These are phyloP conservation scores for Geotrupes spiniger DNA, from an alignment of 2,888 invertebrate genomes.

Conservation along the genomic window DNA sequence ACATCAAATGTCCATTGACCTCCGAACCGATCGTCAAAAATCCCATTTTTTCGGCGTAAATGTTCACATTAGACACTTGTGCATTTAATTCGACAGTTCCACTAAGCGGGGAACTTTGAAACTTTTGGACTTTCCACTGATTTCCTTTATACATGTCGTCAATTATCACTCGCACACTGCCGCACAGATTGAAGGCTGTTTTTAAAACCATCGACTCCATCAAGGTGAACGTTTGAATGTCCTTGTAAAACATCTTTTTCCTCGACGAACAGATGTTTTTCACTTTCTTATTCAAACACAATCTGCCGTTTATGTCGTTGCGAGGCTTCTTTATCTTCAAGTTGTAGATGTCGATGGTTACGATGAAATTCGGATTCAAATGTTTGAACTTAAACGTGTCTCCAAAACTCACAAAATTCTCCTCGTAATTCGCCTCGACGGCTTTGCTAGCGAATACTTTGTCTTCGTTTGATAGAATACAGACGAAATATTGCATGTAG, in stretches of 20 bases:
- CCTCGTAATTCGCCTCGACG: constrained; percentile 10
- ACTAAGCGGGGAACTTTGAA: constrained; percentile 33
- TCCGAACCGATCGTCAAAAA: constrained; percentile 54
- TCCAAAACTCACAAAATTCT: constrained; percentile 34
- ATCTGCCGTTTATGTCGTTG: constrained; percentile 39
- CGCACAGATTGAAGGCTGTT: background rate
- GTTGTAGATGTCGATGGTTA: constrained; percentile 51
- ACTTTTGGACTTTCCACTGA: constrained; percentile 22
- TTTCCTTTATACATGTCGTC: constrained; percentile 14
- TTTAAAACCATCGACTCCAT: constrained; percentile 8
- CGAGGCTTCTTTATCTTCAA: constrained; percentile 25
- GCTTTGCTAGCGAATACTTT: constrained; percentile 37
- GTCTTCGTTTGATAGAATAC: constrained; percentile 40
- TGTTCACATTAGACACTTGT: constrained; percentile 30
- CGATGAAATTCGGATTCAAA: constrained; percentile 44
- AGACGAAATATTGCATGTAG: constrained; percentile 43
- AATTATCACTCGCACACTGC: background rate
- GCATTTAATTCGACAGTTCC: constrained; percentile 26
- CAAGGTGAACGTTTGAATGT: constrained; percentile 20
- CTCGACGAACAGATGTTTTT: background rate
- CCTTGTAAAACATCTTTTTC: constrained; percentile 19
- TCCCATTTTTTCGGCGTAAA: constrained; percentile 44
- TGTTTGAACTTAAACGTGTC: constrained; percentile 41
- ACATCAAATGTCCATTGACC: constrained; percentile 45
- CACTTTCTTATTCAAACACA: constrained; percentile 19